Percentiles rank a stretch among this genome's conserved stretches.
Conservation (phyloP, 2,797 vertebrate genomes). For the Dallia pectoralis region DNA sequence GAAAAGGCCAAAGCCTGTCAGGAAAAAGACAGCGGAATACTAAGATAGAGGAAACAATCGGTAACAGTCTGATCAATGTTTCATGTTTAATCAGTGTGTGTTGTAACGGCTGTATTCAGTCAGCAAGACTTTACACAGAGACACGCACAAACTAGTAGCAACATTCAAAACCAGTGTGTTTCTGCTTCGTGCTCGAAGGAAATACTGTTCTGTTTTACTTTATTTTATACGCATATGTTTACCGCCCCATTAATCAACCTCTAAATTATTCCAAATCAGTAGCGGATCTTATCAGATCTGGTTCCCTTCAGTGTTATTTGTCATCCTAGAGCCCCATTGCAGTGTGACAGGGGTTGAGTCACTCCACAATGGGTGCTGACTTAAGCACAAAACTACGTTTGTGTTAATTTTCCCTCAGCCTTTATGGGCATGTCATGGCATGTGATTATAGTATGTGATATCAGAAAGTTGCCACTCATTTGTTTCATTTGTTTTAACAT, state of each 20-base stretch:
- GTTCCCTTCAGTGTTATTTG: slow-evolving; percentile 30
- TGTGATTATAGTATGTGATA: background rate
- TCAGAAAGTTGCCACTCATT: no score
- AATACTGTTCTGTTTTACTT: slow-evolving; percentile 31
- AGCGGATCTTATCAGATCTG: slow-evolving; percentile 39
- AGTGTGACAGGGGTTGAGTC: slow-evolving; percentile 15
- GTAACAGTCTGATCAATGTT: slow-evolving; percentile 34
- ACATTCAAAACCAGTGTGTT: slow-evolving; percentile 20
- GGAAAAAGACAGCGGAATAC: slow-evolving; percentile 25
- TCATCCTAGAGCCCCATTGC: slow-evolving; percentile 33
- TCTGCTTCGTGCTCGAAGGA: slow-evolving; percentile 33
- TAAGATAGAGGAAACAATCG: slow-evolving; percentile 27
- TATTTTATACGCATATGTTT: slow-evolving; percentile 47
- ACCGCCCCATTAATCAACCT: slow-evolving; percentile 40
- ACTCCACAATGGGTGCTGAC: slow-evolving; percentile 29
- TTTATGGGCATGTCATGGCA: slow-evolving; percentile 20
- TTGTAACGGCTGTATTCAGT: slow-evolving; percentile 17
- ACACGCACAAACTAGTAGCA: slow-evolving; percentile 13
- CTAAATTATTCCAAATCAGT: slow-evolving; percentile 43
- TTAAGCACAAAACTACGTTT: slow-evolving; percentile 26
- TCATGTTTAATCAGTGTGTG: slow-evolving; percentile 42
- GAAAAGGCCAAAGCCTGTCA: slow-evolving; percentile 22
- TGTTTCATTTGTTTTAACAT: no score
- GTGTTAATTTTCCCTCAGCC: slow-evolving; percentile 29
- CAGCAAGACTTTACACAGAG: slow-evolving; percentile 15